Percentiles rank a stretch among this genome's conserved stretches.
phyloP scores from a whole-genome alignment of 2,888 invertebrate species.

The Pinctada fucata region DNA sequence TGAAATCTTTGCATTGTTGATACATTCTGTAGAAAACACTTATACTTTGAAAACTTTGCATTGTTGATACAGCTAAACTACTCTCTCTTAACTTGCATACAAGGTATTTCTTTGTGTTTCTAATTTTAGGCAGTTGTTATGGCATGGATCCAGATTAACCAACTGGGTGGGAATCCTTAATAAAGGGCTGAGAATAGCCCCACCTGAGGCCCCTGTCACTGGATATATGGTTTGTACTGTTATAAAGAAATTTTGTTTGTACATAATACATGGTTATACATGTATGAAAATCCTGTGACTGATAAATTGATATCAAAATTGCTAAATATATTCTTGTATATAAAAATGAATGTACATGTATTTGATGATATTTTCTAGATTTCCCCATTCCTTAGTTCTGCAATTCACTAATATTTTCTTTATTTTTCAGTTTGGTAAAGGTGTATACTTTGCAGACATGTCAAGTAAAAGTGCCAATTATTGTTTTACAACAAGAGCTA shows the following conservation, averaged over 20 bases:
- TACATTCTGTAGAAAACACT: too few relatives aligned
- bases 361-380: too few relatives aligned
- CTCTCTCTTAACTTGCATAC: not conserved
- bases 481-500: constrained; percentile 76
- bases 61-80: too few relatives aligned
- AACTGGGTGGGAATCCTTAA: constrained; percentile 79
- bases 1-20: too few relatives aligned
- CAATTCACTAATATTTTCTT: not conserved
- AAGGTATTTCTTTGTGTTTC: not conserved
- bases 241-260: too few relatives aligned
- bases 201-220: constrained; percentile 79
- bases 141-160: constrained; percentile 79
- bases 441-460: constrained; percentile 80
- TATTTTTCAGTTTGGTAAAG: constrained; percentile 77
- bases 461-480: constrained; percentile 80
- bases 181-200: constrained; percentile 79
- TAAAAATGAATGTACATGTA: too few relatives aligned
- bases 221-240: constrained; percentile 78
- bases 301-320: not conserved
- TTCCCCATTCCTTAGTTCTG: too few relatives aligned
- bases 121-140: constrained; percentile 76
- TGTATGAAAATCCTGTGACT: not conserved
- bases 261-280: too few relatives aligned
- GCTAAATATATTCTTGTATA: not conserved
- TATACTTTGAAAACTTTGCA: too few relatives aligned